Evolutionary conservation across 2,113 vertebrate genomes (phyloP).

Genomic region (Bucco capensis): DNA sequence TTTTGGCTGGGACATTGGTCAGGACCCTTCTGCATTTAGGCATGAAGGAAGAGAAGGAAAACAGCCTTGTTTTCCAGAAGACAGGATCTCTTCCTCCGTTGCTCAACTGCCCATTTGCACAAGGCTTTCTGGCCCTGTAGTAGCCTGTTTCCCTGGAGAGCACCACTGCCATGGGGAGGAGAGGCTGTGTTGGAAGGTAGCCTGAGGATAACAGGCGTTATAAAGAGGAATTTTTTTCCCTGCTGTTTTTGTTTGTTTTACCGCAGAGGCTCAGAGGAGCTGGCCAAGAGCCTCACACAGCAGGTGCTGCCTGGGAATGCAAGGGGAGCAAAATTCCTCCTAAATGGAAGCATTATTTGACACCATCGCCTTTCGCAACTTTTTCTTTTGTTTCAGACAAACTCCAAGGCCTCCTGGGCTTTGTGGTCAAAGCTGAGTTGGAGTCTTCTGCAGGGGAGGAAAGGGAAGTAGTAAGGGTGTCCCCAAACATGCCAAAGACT

Average conservation of each 20-base stretch:
- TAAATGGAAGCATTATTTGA: slow-evolving; percentile 74
- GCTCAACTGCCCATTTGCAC: slow-evolving; percentile 49
- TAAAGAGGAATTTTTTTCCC: slow-evolving; percentile 72
- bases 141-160: slow-evolving; percentile 37
- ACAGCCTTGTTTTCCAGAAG: slow-evolving; percentile 40
- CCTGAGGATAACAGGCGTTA: slow-evolving; percentile 74
- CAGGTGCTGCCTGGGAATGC: slow-evolving; percentile 74
- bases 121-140: slow-evolving; percentile 39
- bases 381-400: slow-evolving; percentile 70
- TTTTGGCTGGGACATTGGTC: background rate
- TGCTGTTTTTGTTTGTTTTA: slow-evolving; percentile 76
- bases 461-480: slow-evolving; percentile 58
- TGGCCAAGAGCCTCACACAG: slow-evolving; percentile 70
- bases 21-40: background rate
- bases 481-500: slow-evolving; percentile 49
- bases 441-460: slow-evolving; percentile 50
- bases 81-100: background rate
- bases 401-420: slow-evolving; percentile 57
- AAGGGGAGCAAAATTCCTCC: slow-evolving; percentile 70
- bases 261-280: slow-evolving; percentile 69
- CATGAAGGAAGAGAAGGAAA: background rate
- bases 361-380: slow-evolving; percentile 69
- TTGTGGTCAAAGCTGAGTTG: slow-evolving; percentile 57
- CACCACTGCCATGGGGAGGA: slow-evolving; percentile 17
- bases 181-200: slow-evolving; percentile 63